phyloP scores from a whole-genome alignment of 2,888 invertebrate genomes.

The Agriotes lineatus region DNA sequence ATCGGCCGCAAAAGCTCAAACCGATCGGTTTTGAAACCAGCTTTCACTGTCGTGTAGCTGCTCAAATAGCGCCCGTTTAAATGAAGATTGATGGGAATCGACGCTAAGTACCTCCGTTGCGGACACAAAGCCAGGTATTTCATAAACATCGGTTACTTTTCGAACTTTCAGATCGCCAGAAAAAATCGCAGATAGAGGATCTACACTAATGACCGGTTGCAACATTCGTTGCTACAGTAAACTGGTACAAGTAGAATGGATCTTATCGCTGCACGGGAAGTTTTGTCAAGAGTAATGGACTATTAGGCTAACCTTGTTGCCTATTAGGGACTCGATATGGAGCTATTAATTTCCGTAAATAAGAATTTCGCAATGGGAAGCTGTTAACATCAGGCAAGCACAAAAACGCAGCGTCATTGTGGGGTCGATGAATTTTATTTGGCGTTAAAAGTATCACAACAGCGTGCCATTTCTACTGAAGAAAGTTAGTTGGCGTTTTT shows the following conservation, averaged over 20 bases:
- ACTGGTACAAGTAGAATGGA: not conserved
- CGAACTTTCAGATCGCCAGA: slow-evolving; percentile 1
- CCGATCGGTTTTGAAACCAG: not conserved
- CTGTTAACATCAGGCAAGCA: too few relatives aligned
- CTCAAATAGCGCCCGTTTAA: slow-evolving; percentile 2
- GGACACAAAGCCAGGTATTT: not conserved
- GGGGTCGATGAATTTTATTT: not conserved
- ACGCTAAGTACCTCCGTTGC: not conserved
- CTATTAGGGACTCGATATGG: too few relatives aligned
- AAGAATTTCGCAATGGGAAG: too few relatives aligned
- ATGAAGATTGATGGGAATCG: slow-evolving; percentile 4
- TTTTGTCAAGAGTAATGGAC: not conserved
- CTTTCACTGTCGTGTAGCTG: slow-evolving; percentile 11
- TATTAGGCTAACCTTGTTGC: too few relatives aligned
- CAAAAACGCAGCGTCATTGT: too few relatives aligned
- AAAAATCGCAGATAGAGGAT: slow-evolving; percentile 1
- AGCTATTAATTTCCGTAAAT: too few relatives aligned
- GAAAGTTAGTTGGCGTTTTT: not conserved
- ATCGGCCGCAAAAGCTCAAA: not conserved
- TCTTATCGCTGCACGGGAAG: not conserved
- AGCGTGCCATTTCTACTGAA: not conserved
- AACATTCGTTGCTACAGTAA: slow-evolving; percentile 4
- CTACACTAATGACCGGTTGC: slow-evolving; percentile 13
- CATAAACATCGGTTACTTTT: not conserved
- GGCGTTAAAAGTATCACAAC: not conserved